Evolutionary conservation across 2,888 invertebrate species (phyloP).

Genomic region (Pyralis farinalis): DNA sequence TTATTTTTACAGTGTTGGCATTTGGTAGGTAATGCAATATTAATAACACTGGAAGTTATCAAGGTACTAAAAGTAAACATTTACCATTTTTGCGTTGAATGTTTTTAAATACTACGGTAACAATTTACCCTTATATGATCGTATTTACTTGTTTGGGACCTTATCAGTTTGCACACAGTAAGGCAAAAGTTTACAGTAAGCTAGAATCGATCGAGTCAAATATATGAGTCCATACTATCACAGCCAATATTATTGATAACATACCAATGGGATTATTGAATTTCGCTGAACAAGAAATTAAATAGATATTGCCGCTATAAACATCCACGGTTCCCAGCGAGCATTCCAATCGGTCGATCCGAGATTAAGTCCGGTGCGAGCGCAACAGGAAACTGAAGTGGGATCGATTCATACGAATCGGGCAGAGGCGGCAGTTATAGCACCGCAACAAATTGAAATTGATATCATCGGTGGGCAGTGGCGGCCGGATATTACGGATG

Average conservation of each 20-base stretch:
- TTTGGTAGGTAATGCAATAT: no score
- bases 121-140: no score
- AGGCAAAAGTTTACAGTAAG: no score
- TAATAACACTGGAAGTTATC: no score
- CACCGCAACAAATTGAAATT: slow-evolving; percentile 79
- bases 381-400: slow-evolving; percentile 74
- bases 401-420: slow-evolving; percentile 73
- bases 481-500: slow-evolving; percentile 75
- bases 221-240: no score
- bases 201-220: no score
- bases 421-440: slow-evolving; percentile 66
- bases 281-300: slow-evolving; percentile 45
- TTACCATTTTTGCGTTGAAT: no score
- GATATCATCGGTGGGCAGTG: slow-evolving; percentile 74
- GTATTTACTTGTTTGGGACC: no score
- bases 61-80: no score
- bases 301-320: slow-evolving; percentile 46
- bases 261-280: slow-evolving; percentile 29
- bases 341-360: slow-evolving; percentile 58
- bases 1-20: no score
- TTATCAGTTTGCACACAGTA: no score
- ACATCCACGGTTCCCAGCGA: slow-evolving; percentile 43
- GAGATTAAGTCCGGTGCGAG: slow-evolving; percentile 68
- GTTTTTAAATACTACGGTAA: no score
- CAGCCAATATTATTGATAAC: slow-evolving; percentile 1